Conservation (phyloP, 1,140 invertebrate species). For the Heliconius hermathena region DNA sequence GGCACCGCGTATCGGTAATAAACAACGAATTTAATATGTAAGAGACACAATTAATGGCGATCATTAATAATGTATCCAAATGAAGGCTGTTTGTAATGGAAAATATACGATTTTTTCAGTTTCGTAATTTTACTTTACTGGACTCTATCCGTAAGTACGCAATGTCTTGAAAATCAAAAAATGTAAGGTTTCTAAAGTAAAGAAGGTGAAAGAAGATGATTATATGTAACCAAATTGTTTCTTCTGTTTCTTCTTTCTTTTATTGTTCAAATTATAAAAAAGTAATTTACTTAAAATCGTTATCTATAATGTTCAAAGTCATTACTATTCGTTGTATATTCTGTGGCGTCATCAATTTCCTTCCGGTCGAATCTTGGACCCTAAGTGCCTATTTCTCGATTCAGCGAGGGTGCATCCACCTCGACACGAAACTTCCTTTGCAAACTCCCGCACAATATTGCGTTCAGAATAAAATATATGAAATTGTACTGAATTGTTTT, state of each 20-base stretch:
- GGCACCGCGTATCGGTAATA: slow-evolving; percentile 6
- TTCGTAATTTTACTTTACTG: too few species aligned
- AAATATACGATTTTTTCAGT: too few species aligned
- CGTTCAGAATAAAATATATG: background rate
- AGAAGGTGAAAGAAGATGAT: background rate
- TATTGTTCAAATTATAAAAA: background rate
- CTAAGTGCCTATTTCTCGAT: slow-evolving; percentile 68
- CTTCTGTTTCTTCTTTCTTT: too few species aligned
- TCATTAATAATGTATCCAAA: slow-evolving; percentile 16
- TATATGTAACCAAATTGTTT: background rate
- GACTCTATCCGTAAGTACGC: too few species aligned
- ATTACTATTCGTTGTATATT: slow-evolving; percentile 44
- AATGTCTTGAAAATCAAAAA: background rate
- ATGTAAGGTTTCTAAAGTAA: background rate
- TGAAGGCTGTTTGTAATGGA: background rate
- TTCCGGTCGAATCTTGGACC: slow-evolving; percentile 65
- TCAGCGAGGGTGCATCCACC: slow-evolving; percentile 58
- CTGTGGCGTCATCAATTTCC: slow-evolving; percentile 55
- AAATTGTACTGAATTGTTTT: background rate
- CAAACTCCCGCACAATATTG: slow-evolving; percentile 9
- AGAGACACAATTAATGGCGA: slow-evolving; percentile 8
- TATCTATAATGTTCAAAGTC: background rate
- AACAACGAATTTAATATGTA: background rate
- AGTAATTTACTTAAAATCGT: background rate
- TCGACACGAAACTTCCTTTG: slow-evolving; percentile 37